Evolutionary conservation across 2,888 invertebrate genomes (phyloP), one percentile per base, ranked within the genome.

Genomic region (Tyria jacobaeae): DNA sequence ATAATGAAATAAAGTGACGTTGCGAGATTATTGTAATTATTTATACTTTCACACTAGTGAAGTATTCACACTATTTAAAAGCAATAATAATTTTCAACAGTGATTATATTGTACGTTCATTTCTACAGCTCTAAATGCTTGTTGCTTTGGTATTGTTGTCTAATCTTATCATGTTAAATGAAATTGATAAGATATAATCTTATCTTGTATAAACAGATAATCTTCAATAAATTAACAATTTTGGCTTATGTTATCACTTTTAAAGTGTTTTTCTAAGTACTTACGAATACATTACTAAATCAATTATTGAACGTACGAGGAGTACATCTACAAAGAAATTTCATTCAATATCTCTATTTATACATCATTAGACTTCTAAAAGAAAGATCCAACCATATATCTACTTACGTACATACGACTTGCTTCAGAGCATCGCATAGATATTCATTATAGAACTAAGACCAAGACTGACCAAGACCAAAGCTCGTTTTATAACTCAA

Each of bases 261-360:
- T 37, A 21, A 76, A 76, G 71, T 74, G 65, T 21, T 17, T n/a
- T n/a, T n/a, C n/a, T 54, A 62, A 68, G 60, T 60, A 71, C 70
- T 70, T 62, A 50, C n/a, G n/a, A n/a, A n/a, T n/a, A n/a, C 51
- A 39, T 49, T 57, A 25, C 39, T 47, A 64, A 60, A 27, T 52
- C 12, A 48, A 37, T 39, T 10, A 27, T 12, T 41, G n/a, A 51
- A 53, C 25, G 6, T 24, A 37, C n/a, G n/a, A n/a, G 10, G 35
- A 52, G 14, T 35, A 27, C 10, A 27, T 27, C 4, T 37, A 41
- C 27, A 50, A 48, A 64, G 21, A 27, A 25, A 35, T 64, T 71
- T 51, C 39, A 62, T 65, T 61, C 55, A 53, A 60, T 0, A 48
- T 57, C 52, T 4, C 60, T 70, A 76, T 67, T 48, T 56, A 52